Evolutionary conservation across 2,797 vertebrate genomes (phyloP).

Genomic region (Cichlasoma orientale): DNA sequence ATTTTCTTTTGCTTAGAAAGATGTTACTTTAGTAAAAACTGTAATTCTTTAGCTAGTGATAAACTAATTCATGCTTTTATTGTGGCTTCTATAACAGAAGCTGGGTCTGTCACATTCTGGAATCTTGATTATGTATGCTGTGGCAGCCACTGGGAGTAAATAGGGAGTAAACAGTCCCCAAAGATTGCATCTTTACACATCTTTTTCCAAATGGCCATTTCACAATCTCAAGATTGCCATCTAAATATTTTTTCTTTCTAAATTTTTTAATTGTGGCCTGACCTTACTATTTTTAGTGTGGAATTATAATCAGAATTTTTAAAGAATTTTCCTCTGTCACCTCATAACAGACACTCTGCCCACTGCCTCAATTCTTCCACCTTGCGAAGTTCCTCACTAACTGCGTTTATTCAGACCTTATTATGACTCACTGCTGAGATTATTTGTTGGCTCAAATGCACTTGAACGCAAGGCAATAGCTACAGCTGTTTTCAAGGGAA

Average conservation of each 20-base stretch:
- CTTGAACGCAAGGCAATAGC: not conserved
- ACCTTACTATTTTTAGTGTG: not conserved
- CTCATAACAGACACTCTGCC: not conserved
- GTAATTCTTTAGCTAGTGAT: not conserved
- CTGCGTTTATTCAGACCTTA: not conserved
- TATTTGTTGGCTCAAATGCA: not conserved
- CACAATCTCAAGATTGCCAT: not conserved
- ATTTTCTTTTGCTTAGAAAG: not conserved
- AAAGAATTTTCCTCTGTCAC: not conserved
- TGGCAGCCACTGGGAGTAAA: not conserved
- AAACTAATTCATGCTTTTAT: not conserved
- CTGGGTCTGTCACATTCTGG: not conserved
- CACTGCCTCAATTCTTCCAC: not conserved
- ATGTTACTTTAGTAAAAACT: not conserved
- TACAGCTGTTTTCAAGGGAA: slow-evolving; percentile 7
- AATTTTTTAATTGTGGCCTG: not conserved
- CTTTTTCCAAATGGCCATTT: not conserved
- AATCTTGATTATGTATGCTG: not conserved
- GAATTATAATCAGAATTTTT: not conserved
- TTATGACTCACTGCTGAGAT: slow-evolving; percentile 22
- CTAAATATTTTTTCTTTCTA: not conserved
- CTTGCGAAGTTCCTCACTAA: not conserved
- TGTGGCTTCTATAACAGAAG: not conserved
- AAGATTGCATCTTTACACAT: not conserved
- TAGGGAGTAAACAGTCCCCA: no score